phyloP scores from a whole-genome alignment of 2,797 vertebrate genomes.

The Catamblyrhynchus diadema region DNA sequence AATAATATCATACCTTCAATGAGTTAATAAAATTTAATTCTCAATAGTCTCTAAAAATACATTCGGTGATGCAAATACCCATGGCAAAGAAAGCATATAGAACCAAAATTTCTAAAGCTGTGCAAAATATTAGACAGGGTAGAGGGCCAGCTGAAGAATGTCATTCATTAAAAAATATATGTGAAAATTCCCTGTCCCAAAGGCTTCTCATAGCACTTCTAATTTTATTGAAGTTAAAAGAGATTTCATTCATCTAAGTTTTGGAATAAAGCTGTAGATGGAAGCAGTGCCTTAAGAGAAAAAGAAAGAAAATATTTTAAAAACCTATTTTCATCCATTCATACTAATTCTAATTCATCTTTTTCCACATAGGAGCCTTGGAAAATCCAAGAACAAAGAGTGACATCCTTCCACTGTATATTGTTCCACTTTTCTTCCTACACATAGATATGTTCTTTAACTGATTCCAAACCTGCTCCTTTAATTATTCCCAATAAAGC shows the following conservation, averaged over 20 bases:
- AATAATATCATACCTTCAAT: not conserved
- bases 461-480: not conserved
- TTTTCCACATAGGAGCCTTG: not conserved
- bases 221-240: constrained; percentile 27
- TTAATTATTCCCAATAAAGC: not conserved
- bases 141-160: not conserved
- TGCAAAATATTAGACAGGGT: not conserved
- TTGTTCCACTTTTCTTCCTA: not conserved
- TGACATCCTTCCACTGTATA: not conserved
- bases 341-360: not conserved
- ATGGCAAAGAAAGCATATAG: not conserved
- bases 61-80: not conserved
- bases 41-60: not conserved
- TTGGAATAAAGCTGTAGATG: constrained; percentile 33
- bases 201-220: constrained; percentile 10
- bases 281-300: constrained; percentile 29
- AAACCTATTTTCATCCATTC: constrained; percentile 6
- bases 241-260: constrained; percentile 27
- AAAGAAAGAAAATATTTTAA: not conserved
- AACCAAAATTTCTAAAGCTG: not conserved
- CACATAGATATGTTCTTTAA: not conserved
- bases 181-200: not conserved
- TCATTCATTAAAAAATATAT: constrained; percentile 3
- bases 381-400: not conserved
- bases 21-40: constrained; percentile 41